These are phyloP conservation scores for Polydrusus tereticollis DNA, from an alignment of 2,888 invertebrate species.

Conservation along the genomic window DNA sequence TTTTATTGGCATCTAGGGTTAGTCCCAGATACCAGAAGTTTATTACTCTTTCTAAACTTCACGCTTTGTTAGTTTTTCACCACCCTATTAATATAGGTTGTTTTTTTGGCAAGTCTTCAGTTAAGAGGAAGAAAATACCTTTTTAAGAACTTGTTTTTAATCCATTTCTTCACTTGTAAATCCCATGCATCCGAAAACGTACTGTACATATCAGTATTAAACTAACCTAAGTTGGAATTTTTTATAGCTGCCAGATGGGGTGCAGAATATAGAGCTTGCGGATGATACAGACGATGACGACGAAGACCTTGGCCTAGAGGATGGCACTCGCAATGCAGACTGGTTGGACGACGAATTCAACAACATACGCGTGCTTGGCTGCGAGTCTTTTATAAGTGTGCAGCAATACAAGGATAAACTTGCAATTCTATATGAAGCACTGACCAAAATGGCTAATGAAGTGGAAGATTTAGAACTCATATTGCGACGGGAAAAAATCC, in stretches of 20 bases:
- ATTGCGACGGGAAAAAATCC: slow-evolving; percentile 28
- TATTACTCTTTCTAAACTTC: no score
- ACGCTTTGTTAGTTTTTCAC: no score
- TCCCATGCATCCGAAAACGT: no score
- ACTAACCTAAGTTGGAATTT: background rate
- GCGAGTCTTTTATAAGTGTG: slow-evolving; percentile 30
- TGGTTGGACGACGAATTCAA: slow-evolving; percentile 47
- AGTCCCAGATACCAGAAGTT: no score
- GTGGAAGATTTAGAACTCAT: slow-evolving; percentile 16
- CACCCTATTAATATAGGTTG: no score
- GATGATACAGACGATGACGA: background rate
- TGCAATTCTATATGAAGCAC: background rate
- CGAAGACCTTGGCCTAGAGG: background rate
- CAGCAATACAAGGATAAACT: slow-evolving; percentile 31
- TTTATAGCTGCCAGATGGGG: background rate
- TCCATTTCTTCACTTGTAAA: no score
- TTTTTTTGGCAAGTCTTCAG: no score
- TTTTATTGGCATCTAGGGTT: no score
- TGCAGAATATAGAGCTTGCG: background rate
- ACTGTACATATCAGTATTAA: no score
- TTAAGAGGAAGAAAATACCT: no score
- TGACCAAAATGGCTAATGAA: background rate
- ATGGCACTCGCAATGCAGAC: background rate
- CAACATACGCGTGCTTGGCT: background rate
- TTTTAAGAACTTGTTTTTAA: no score